phyloP scores from a whole-genome alignment of 1,140 invertebrate species.

The Pararge aegeria region DNA sequence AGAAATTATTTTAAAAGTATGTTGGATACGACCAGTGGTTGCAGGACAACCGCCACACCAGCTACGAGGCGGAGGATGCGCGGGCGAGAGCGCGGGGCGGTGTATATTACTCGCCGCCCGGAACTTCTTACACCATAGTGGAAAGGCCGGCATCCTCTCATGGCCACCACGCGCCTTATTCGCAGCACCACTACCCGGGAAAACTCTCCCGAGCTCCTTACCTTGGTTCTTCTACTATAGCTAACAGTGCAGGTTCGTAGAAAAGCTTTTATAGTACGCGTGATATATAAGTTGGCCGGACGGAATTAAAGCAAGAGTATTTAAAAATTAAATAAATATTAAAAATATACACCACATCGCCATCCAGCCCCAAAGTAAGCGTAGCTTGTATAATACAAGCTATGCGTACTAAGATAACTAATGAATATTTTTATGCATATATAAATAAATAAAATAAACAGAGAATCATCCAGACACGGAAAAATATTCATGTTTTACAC shows the following conservation, averaged over 20 bases:
- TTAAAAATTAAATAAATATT: no score
- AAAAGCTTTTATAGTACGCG: no score
- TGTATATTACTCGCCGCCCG: conserved; percentile 84
- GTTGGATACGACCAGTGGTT: conserved; percentile 50
- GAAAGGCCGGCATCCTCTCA: conserved; percentile 89
- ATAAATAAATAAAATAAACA: no score
- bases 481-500: no score
- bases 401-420: no score
- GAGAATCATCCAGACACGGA: no score
- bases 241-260: conserved; percentile 56
- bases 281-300: no score
- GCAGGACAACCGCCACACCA: conserved; percentile 71
- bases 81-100: conserved; percentile 77
- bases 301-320: no score
- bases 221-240: conserved; percentile 81
- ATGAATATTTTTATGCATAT: no score
- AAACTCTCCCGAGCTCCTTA: conserved; percentile 81
- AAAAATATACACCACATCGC: no score
- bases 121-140: conserved; percentile 92
- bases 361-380: no score
- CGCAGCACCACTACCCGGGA: conserved; percentile 80
- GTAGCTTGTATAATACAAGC: no score
- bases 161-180: conserved; percentile 82
- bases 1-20: conserved; percentile 24
- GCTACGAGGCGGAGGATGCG: conserved; percentile 70